Percentiles rank a stretch among this genome's conserved stretches.
Evolutionary conservation across 2,888 invertebrate species (phyloP).

Genomic region (Andricus quercusramuli): DNA sequence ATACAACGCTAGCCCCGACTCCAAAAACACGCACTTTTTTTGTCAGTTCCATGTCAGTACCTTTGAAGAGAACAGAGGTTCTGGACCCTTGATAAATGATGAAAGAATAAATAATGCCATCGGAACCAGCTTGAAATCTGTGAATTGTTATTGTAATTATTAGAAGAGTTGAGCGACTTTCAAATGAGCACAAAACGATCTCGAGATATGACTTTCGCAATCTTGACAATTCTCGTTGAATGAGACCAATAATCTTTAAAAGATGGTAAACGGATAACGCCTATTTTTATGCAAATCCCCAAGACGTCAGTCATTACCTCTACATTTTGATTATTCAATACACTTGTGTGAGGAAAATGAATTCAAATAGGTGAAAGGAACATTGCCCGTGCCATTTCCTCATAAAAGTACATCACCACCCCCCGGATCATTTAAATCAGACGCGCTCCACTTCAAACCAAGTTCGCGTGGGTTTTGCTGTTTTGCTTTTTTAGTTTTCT

Average conservation of each 20-base stretch:
- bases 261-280: background rate
- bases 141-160: constrained; percentile 10
- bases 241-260: constrained; percentile 16
- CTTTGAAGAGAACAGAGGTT: background rate
- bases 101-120: constrained; percentile 32
- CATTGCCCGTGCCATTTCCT: background rate
- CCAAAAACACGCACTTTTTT: constrained; percentile 7
- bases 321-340: constrained; percentile 6
- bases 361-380: background rate
- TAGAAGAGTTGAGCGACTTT: constrained; percentile 20
- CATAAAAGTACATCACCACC: background rate
- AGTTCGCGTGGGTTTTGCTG: background rate
- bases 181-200: constrained; percentile 14
- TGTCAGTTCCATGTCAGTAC: constrained; percentile 18
- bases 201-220: constrained; percentile 1
- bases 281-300: background rate
- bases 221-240: background rate
- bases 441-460: background rate
- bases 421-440: background rate
- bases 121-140: background rate
- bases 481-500: background rate
- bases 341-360: background rate
- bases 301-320: constrained; percentile 17
- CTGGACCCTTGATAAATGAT: background rate
- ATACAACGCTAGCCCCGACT: constrained; percentile 7